Evolutionary conservation across 2,888 invertebrate species (phyloP).

Genomic region (Zele albiditarsus): DNA sequence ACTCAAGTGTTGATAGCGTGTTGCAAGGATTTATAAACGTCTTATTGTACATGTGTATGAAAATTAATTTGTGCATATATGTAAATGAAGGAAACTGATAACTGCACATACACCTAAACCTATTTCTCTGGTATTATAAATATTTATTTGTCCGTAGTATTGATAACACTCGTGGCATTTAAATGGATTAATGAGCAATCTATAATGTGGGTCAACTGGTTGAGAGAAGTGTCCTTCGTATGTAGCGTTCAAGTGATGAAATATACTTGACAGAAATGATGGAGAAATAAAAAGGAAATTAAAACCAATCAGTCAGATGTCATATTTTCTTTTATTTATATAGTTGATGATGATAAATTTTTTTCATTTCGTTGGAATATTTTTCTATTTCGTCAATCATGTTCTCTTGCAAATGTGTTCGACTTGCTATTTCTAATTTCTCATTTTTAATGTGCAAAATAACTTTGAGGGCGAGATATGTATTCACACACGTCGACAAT

Average conservation of each 20-base stretch:
- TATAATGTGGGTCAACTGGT: conserved; percentile 40
- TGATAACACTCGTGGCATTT: background rate
- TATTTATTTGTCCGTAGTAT: conserved; percentile 1
- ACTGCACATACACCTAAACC: background rate
- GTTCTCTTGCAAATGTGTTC: background rate
- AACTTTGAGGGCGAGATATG: background rate
- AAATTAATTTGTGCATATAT: background rate
- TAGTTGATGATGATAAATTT: background rate
- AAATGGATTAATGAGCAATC: conserved; percentile 36
- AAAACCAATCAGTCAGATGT: conserved; percentile 2
- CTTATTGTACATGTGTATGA: background rate
- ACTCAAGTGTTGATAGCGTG: background rate
- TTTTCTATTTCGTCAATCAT: background rate
- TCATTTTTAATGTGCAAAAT: background rate
- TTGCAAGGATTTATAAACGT: background rate
- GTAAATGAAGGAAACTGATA: background rate
- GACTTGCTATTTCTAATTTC: background rate
- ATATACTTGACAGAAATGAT: background rate
- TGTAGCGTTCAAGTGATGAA: conserved; percentile 14
- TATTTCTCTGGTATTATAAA: conserved; percentile 12
- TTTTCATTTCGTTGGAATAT: background rate
- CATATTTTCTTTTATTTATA: background rate
- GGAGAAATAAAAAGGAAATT: background rate
- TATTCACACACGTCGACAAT: background rate
- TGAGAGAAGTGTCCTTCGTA: conserved; percentile 37